Evolutionary conservation across 1,140 invertebrate genomes (phyloP).

Genomic region (Oncopodura yosiiana): DNA sequence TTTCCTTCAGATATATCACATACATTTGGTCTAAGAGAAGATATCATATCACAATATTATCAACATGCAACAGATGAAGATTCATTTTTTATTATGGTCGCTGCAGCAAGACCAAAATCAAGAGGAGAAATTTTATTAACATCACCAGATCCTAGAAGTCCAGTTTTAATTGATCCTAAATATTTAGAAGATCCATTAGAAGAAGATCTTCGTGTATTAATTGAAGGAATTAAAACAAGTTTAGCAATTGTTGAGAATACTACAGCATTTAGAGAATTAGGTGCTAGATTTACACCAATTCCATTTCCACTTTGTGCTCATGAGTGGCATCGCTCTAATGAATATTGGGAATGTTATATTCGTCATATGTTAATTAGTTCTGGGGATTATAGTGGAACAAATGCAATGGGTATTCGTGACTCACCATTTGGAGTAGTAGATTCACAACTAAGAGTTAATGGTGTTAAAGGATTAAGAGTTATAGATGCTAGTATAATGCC

Average conservation of each 20-base stretch:
- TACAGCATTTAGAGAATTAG: background rate
- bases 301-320: constrained; percentile 32
- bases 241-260: constrained; percentile 14
- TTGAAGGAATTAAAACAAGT: constrained; percentile 11
- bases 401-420: constrained; percentile 60
- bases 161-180: constrained; percentile 5
- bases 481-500: constrained; percentile 68
- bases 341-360: constrained; percentile 46
- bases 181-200: background rate
- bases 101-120: constrained; percentile 12
- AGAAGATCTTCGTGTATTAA: background rate
- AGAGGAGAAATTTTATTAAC: constrained; percentile 17
- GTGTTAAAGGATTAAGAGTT: constrained; percentile 56
- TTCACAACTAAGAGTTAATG: constrained; percentile 56
- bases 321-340: constrained; percentile 41
- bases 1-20: constrained; percentile 10
- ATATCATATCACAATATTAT: constrained; percentile 9
- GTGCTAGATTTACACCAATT: background rate
- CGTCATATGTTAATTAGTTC: constrained; percentile 47
- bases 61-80: constrained; percentile 12
- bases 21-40: constrained; percentile 9
- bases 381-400: constrained; percentile 60
- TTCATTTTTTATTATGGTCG: constrained; percentile 20
- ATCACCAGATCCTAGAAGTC: constrained; percentile 3
- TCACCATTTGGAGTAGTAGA: constrained; percentile 62